These are phyloP conservation scores for Vanacampus margaritifer DNA, from an alignment of 2,113 vertebrate genomes.

Conservation along the genomic window DNA sequence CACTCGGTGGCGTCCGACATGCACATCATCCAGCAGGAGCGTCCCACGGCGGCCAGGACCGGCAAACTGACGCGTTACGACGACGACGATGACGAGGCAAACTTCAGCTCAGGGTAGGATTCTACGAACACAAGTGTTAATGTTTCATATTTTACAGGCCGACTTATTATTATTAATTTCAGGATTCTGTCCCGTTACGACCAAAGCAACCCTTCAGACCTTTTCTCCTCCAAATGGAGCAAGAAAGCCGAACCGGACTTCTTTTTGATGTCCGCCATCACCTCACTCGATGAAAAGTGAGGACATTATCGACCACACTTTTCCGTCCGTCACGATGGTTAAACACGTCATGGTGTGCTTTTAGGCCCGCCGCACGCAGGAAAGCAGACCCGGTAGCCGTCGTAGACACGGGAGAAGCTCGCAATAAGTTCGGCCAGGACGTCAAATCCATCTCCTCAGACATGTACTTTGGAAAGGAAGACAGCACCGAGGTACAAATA, in stretches of 20 bases:
- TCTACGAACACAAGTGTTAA: too few species aligned
- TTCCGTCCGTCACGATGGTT: not conserved
- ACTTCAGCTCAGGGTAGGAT: constrained; percentile 72
- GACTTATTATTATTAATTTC: not conserved
- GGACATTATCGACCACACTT: not conserved
- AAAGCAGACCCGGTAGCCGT: constrained; percentile 73
- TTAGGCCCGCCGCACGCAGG: constrained; percentile 76
- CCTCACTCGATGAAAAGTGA: constrained; percentile 79
- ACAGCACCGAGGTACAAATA: constrained; percentile 76
- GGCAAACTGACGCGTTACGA: constrained; percentile 68
- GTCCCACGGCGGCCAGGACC: constrained; percentile 63
- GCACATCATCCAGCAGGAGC: constrained; percentile 93
- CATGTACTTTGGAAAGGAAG: constrained; percentile 94
- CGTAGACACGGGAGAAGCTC: constrained; percentile 78
- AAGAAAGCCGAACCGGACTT: constrained; percentile 72
- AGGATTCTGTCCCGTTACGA: constrained; percentile 71
- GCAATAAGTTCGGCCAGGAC: constrained; percentile 85
- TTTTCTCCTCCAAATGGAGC: constrained; percentile 76
- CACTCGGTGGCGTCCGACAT: constrained; percentile 90
- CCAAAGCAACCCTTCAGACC: constrained; percentile 67
- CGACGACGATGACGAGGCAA: constrained; percentile 74
- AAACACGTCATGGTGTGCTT: not conserved
- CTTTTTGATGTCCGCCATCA: constrained; percentile 66
- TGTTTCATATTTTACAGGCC: not conserved
- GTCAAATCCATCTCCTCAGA: constrained; percentile 94